Evolutionary conservation across 2,797 vertebrate genomes (phyloP).

Genomic region (Astyanax mexicanus): DNA sequence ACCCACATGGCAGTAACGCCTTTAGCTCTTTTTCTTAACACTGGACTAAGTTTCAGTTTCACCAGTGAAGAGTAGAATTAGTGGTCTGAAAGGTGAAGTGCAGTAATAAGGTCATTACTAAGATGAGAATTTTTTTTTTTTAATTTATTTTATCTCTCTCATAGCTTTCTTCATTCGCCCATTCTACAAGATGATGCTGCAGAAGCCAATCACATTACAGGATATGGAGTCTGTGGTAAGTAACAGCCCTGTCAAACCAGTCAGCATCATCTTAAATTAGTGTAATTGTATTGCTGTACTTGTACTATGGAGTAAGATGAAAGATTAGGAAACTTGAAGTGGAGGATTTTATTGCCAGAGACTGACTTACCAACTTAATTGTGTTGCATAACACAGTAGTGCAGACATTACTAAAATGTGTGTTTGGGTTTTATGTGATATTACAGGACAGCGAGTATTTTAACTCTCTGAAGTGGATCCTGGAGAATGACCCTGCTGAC

Average conservation of each 20-base stretch:
- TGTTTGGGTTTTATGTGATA: constrained; percentile 19
- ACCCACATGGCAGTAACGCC: too few species aligned
- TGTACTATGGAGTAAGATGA: neutral
- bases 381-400: neutral
- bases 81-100: too few species aligned
- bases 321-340: too few species aligned
- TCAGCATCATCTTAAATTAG: neutral
- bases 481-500: constrained; percentile 95
- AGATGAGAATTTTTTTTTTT: too few species aligned
- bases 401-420: neutral
- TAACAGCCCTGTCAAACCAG: constrained; percentile 37
- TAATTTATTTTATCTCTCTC: neutral
- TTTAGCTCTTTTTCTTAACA: too few species aligned
- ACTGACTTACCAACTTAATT: too few species aligned
- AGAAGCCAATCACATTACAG: constrained; percentile 91
- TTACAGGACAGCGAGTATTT: constrained; percentile 95
- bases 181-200: constrained; percentile 99
- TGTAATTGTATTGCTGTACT: neutral
- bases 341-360: too few species aligned
- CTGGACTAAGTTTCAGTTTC: too few species aligned
- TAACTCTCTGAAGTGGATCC: constrained; percentile 95
- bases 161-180: constrained; percentile 97
- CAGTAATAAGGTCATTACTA: too few species aligned
- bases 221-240: constrained; percentile 99
- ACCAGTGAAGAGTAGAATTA: too few species aligned